Evolutionary conservation across 2,113 vertebrate species (phyloP).

Genomic region (Ageneiosus marmoratus): DNA sequence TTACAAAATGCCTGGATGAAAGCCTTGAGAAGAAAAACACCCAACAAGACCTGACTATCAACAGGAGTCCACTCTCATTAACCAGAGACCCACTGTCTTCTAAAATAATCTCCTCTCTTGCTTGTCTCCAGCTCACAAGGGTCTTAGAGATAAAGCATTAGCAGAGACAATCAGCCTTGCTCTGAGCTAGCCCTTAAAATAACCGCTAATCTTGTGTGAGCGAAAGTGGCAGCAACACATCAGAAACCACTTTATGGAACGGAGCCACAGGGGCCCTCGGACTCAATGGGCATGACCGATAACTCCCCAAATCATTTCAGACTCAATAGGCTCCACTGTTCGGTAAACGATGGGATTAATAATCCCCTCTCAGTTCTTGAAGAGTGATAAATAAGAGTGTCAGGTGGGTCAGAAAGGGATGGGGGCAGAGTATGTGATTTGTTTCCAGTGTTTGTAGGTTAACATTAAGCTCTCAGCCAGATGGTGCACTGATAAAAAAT

Average conservation of each 20-base stretch:
- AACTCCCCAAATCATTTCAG: constrained; percentile 28
- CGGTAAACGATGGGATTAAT: constrained; percentile 31
- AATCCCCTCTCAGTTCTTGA: constrained; percentile 15
- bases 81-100: constrained; percentile 65
- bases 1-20: constrained; percentile 47
- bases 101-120: constrained; percentile 64
- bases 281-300: neutral
- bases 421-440: constrained; percentile 57
- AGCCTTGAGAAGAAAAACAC: constrained; percentile 44
- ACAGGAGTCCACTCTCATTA: constrained; percentile 70
- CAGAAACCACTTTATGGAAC: constrained; percentile 42
- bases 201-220: constrained; percentile 50
- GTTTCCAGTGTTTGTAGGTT: constrained; percentile 54
- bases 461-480: constrained; percentile 68
- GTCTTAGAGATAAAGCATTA: constrained; percentile 57
- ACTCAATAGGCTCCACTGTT: constrained; percentile 39
- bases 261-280: neutral
- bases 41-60: constrained; percentile 60
- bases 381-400: neutral
- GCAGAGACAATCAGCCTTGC: constrained; percentile 40
- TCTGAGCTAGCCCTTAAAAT: constrained; percentile 44
- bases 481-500: constrained; percentile 67
- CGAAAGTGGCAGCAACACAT: constrained; percentile 38
- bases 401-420: constrained; percentile 37
- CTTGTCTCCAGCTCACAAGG: constrained; percentile 51